Conservation (phyloP, 2,797 vertebrate genomes). For the Danio kyathit region DNA sequence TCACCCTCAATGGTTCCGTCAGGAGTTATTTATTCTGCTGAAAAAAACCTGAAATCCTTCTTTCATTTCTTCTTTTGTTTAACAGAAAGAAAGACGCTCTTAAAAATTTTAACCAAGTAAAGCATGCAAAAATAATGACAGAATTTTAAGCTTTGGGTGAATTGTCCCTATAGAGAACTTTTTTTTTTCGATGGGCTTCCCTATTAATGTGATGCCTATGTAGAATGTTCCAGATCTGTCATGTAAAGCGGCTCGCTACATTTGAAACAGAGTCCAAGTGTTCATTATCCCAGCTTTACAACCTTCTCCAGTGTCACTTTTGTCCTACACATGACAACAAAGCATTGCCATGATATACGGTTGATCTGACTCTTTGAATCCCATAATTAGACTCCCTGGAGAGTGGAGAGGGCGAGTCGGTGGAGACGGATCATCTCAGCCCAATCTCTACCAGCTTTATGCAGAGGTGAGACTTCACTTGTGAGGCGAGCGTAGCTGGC, state of each 20-base stretch:
- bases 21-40: no score
- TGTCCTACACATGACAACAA: not conserved
- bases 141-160: no score
- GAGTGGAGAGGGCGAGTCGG: not conserved
- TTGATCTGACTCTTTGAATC: not conserved
- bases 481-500: not conserved
- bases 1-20: no score
- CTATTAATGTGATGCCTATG: not conserved
- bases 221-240: not conserved
- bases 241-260: not conserved
- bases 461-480: not conserved
- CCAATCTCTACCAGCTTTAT: not conserved
- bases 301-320: not conserved
- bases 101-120: no score
- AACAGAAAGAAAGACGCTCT: no score
- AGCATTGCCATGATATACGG: not conserved
- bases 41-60: no score
- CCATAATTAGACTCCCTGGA: slow-evolving; percentile 41
- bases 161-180: no score
- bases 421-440: not conserved
- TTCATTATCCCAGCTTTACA: not conserved
- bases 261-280: not conserved
- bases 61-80: no score
- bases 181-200: no score
- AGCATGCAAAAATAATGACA: no score